Evolutionary conservation across 2,113 vertebrate species (phyloP), one percentile per base, ranked within the genome.

Genomic region (Rutilus rutilus): DNA sequence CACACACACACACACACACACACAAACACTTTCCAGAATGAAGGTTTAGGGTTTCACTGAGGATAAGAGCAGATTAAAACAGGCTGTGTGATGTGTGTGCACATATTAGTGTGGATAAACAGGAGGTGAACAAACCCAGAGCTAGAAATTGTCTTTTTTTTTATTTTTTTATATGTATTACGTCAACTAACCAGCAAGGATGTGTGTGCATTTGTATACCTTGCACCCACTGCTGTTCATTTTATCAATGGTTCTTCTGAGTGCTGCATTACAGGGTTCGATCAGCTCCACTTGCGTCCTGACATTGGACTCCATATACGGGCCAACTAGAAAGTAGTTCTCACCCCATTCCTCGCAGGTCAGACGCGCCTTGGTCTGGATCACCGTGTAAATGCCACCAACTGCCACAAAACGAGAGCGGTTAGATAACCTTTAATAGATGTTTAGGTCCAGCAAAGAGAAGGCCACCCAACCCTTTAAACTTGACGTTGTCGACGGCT

Each of bases 221-320:
- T 97, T 97, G 93, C 97, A 98, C 71, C 97, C 97, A 87, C 96
- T 97, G 93, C 94, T 82, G 91, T 97, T 98, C 97, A 98, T 97
- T 90, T 96, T 96, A 87, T 97, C 97, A 86, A 98, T 94, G 52
- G 96, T 96, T 86, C 90, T 95, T 91, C 95, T 96, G 86, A 98
- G 94, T 27, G 88, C 90, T 0, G 94, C 92, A 84, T 95, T 96
- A 4, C 95, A 94, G n/a, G 97, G 96, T 84, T 98, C 97, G 6
- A 97, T 96, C 89, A 98, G 93, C 91, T 98, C 97, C 91, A 98
- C 97, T 91, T 98, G 97, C 4, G 97, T 97, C 89, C 97, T 95
- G 91, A 98, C 97, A 1, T 95, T 97, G 91, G 96, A 95, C 92
- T 98, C 97, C 82, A 95, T 92, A 69, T 98, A 98, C 1, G 97